phyloP scores from a whole-genome alignment of 2,113 vertebrate species.

The Cettia cetti region DNA sequence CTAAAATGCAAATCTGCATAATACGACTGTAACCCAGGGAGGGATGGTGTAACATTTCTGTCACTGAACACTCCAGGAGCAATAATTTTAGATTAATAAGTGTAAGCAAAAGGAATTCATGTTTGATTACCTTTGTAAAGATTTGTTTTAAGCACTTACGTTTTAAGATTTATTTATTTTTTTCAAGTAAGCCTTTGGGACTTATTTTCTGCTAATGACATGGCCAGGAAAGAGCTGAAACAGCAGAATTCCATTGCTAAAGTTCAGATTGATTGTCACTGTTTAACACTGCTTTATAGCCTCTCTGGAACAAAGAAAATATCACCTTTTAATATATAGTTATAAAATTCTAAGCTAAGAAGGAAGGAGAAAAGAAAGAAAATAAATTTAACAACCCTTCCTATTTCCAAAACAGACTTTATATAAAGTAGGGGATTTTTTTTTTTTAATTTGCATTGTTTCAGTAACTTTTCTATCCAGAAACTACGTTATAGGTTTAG shows the following conservation, averaged over 20 bases:
- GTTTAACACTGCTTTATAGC: not conserved
- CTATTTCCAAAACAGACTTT: not conserved
- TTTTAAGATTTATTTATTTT: not conserved
- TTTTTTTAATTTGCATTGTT: not conserved
- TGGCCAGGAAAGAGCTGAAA: slow-evolving; percentile 55
- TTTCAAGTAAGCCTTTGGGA: slow-evolving; percentile 24
- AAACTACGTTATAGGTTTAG: not conserved
- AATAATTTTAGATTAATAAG: slow-evolving; percentile 4
- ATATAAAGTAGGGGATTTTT: not conserved
- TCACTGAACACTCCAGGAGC: not conserved
- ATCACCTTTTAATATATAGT: slow-evolving; percentile 38
- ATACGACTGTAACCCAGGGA: not conserved
- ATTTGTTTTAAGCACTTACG: slow-evolving; percentile 42
- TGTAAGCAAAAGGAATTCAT: slow-evolving; percentile 16
- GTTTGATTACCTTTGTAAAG: slow-evolving; percentile 51
- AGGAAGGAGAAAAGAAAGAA: not conserved
- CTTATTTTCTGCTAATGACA: slow-evolving; percentile 58
- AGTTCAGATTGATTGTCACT: slow-evolving; percentile 56
- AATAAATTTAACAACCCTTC: not conserved
- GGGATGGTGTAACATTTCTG: not conserved
- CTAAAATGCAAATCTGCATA: not conserved
- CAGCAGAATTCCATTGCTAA: slow-evolving; percentile 34
- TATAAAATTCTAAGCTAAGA: slow-evolving; percentile 23
- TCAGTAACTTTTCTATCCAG: not conserved
- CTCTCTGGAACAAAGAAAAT: slow-evolving; percentile 49